Evolutionary conservation across 2,113 vertebrate genomes (phyloP), one percentile per base, ranked within the genome.

Genomic region (Pomatostomus ruficeps): DNA sequence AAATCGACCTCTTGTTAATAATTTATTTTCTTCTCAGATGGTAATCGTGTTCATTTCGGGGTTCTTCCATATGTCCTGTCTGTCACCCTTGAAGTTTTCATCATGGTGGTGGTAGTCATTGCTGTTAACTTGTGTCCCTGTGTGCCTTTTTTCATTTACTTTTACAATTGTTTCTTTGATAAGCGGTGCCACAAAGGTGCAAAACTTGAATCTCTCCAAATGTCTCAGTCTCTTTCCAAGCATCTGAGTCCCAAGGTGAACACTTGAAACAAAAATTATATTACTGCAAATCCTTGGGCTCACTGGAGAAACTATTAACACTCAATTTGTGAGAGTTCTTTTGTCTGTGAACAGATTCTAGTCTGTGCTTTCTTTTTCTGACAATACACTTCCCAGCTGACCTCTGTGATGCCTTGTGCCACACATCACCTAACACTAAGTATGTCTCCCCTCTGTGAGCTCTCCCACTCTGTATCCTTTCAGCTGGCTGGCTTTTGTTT

Each of bases 121-220:
- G 58, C 89, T 93, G 67, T 88, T 96, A 95, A 92, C 72, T 80
- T 70, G 35, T 92, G 63, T 77, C 59, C 55, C 46, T 77, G 51
- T 76, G 63, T 86, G 91, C 75, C 85, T 94, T 94, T 90, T 96
- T 80, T 95, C 79, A 93, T 96, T 96, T 95, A 92, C 75, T 92
- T 93, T 77, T 79, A 62, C 85, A 94, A 92, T 93, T 93, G 88
- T 90, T 95, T 85, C 75, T 63, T 83, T 94, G 82, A 88, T 94
- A 79, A 90, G 72, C 51, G 29, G 26, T 94, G 68, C 55, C 91
- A 73, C 63, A 74, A 66, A 95, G 82, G 94, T 94, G 72, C 46
- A 83, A 92, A 93, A 73, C 83, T 72, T 84, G 79, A 94, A 86
- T 94, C 79, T 92, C 73, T 88, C 80, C 72, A 86, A 63, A 94